Evolutionary conservation across 2,797 vertebrate species (phyloP).

Genomic region (Rhodeus uyekii): DNA sequence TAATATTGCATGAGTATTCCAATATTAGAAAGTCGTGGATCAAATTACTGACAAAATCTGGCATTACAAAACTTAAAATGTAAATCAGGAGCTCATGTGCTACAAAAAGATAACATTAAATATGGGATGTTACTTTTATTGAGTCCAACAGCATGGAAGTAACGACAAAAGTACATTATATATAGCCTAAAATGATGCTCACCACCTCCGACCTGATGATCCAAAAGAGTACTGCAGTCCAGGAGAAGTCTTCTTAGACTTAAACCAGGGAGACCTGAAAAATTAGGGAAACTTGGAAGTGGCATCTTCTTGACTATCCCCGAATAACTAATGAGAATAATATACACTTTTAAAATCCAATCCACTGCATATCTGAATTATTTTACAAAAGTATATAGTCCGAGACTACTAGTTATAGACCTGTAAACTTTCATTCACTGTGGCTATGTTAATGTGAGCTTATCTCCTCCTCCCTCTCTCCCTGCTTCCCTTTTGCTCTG

Average conservation of each 20-base stretch:
- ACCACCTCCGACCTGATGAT: slow-evolving; percentile 44
- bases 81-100: neutral
- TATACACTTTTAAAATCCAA: neutral
- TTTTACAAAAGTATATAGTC: neutral
- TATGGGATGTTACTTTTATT: neutral
- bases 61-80: neutral
- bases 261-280: slow-evolving; percentile 12
- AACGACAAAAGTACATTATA: neutral
- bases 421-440: neutral
- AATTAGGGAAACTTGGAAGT: slow-evolving; percentile 35
- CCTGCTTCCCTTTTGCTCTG: slow-evolving; percentile 5
- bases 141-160: neutral
- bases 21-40: neutral
- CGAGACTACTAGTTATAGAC: neutral
- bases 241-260: slow-evolving; percentile 41
- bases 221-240: slow-evolving; percentile 51
- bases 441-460: neutral
- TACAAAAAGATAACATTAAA: neutral
- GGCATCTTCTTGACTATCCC: slow-evolving; percentile 40
- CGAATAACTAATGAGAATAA: neutral
- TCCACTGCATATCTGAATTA: neutral
- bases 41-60: neutral
- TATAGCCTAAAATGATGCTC: neutral
- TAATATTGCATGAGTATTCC: neutral
- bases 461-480: neutral